Percentiles rank a stretch among this genome's conserved stretches.
Evolutionary conservation across 2,797 vertebrate genomes (phyloP).

Genomic region (Pristis pectinata): DNA sequence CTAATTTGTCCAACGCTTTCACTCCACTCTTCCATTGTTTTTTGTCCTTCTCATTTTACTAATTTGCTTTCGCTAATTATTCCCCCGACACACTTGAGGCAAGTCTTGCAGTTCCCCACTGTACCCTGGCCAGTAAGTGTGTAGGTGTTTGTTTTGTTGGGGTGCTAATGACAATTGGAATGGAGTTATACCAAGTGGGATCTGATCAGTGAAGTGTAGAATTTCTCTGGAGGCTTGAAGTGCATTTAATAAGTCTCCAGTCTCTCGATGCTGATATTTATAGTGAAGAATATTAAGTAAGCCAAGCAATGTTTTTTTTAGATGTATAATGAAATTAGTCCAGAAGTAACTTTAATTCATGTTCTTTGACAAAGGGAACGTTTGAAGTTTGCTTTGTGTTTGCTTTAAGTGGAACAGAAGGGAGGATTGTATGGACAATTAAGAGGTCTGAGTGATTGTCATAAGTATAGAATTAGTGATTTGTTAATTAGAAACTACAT

Average conservation of each 20-base stretch:
- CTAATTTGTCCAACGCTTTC: not conserved
- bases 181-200: not conserved
- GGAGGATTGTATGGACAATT: not conserved
- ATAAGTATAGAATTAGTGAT: slow-evolving; percentile 3
- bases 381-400: not conserved
- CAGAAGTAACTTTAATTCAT: not conserved
- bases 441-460: not conserved
- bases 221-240: not conserved
- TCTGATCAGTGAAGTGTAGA: not conserved
- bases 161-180: not conserved
- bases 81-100: not conserved
- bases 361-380: not conserved
- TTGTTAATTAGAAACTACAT: not conserved
- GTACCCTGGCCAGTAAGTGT: not conserved
- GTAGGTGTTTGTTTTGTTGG: not conserved
- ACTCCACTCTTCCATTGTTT: too few species aligned
- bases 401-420: not conserved
- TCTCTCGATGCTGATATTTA: too few species aligned
- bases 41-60: not conserved
- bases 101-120: not conserved
- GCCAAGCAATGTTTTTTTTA: not conserved
- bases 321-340: not conserved
- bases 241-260: not conserved
- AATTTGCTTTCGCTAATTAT: not conserved
- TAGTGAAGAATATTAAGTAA: not conserved